Evolutionary conservation across 1,140 invertebrate species (phyloP), one percentile per base, ranked within the genome.

Genomic region (Oncopodura yosiiana): DNA sequence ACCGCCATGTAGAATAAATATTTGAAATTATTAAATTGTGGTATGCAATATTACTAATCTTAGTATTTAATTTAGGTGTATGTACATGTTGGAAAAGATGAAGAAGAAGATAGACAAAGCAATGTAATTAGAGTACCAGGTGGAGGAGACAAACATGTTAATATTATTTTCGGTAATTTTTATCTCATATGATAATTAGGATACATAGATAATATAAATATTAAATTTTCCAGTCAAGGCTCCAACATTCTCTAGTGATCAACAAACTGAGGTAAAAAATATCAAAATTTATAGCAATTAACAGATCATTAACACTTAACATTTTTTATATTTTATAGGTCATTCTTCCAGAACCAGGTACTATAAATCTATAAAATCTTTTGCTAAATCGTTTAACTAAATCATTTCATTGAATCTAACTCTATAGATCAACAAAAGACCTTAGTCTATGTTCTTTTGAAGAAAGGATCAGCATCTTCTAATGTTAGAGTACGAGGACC

Each of bases 371-470:
- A n/a, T n/a, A n/a, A n/a, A n/a, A n/a, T n/a, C n/a, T n/a, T n/a
- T n/a, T n/a, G n/a, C n/a, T n/a, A n/a, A n/a, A n/a, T n/a, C n/a
- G n/a, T n/a, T n/a, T n/a, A n/a, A n/a, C n/a, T n/a, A n/a, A n/a
- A n/a, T n/a, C n/a, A n/a, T n/a, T n/a, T n/a, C n/a, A n/a, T n/a
- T n/a, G n/a, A n/a, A n/a, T n/a, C n/a, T n/a, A n/a, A n/a, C n/a
- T n/a, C n/a, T n/a, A n/a, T n/a, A 34, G 32, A 34, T 39, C 82
- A 86, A 71, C 83, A 87, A 69, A 89, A 87, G 75, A 89, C 85
- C 19, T 74, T 87, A 51, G 86, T 88, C 63, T 88, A 88, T 72
- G 86, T 88, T 21, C 71, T 88, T 69, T 84, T 87, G 50, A 87
- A 87, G 78, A 85, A 83, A 69, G 84, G 84, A 59, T 83, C 87